Conservation (phyloP, 2,113 vertebrate species). For the Tenrec ecaudatus region DNA sequence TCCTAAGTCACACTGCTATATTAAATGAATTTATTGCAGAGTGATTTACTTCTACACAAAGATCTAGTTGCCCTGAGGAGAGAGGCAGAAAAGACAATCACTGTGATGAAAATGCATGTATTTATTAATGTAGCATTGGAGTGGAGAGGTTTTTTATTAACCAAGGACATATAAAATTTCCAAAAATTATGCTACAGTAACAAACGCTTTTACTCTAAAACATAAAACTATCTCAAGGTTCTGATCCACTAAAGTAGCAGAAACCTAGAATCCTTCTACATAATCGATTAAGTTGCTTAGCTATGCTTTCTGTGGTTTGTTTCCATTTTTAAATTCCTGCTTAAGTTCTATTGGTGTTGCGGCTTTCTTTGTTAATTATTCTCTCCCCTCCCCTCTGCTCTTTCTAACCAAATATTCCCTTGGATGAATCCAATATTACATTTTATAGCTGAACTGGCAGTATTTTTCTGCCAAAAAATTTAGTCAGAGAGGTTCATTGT, state of each 20-base stretch:
- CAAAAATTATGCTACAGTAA: background rate
- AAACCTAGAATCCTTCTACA: constrained; percentile 33
- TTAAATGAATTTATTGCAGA: background rate
- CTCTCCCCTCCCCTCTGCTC: background rate
- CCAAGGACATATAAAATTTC: constrained; percentile 2
- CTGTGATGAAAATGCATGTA: background rate
- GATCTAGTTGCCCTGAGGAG: background rate
- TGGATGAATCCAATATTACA: background rate
- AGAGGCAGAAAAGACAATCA: background rate
- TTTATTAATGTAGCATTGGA: background rate
- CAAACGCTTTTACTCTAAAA: background rate
- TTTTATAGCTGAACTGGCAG: constrained; percentile 23
- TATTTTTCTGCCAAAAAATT: constrained; percentile 17
- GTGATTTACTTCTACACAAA: background rate
- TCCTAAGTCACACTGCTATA: background rate
- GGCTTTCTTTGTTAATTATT: constrained; percentile 3
- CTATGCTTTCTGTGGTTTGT: background rate
- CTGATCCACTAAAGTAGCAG: background rate
- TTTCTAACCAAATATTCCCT: background rate
- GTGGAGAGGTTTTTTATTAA: too few relatives aligned
- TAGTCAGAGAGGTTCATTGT: constrained; percentile 12
- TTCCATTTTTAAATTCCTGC: background rate
- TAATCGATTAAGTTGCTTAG: background rate
- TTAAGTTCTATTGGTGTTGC: background rate
- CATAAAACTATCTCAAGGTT: background rate